Evolutionary conservation across 1,140 invertebrate genomes (phyloP).

Genomic region (Drosophila triauraria): DNA sequence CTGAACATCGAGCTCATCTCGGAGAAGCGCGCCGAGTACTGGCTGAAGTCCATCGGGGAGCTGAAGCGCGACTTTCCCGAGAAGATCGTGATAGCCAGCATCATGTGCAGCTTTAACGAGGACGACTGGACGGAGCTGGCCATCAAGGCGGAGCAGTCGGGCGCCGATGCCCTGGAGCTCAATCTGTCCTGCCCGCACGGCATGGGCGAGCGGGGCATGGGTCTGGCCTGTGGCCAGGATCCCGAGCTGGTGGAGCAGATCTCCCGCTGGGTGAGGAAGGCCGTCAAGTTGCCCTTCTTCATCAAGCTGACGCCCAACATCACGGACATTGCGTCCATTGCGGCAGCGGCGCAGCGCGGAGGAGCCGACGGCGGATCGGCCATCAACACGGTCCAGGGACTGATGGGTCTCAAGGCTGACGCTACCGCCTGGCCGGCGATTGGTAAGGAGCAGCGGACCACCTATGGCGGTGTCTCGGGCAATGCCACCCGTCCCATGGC

Average conservation of each 20-base stretch:
- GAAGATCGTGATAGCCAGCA: slow-evolving; percentile 97
- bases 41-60: slow-evolving; percentile 95
- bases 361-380: slow-evolving; percentile 97
- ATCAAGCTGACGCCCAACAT: slow-evolving; percentile 99
- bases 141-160: slow-evolving; percentile 91
- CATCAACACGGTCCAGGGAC: slow-evolving; percentile 97
- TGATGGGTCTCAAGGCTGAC: slow-evolving; percentile 94
- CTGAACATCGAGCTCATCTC: slow-evolving; percentile 99
- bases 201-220: slow-evolving; percentile 99
- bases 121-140: slow-evolving; percentile 95
- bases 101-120: slow-evolving; percentile 97
- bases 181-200: slow-evolving; percentile 99
- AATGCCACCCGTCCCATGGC: slow-evolving; percentile 98
- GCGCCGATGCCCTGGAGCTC: slow-evolving; percentile 97
- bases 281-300: slow-evolving; percentile 98
- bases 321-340: slow-evolving; percentile 96
- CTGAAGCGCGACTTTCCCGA: slow-evolving; percentile 96
- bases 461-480: slow-evolving; percentile 98
- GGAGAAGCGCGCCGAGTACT: slow-evolving; percentile 97
- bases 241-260: slow-evolving; percentile 95
- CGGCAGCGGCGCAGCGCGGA: slow-evolving; percentile 96
- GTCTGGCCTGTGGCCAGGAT: slow-evolving; percentile 98
- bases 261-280: slow-evolving; percentile 94
- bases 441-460: slow-evolving; percentile 92
- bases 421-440: slow-evolving; percentile 96